Conservation (phyloP, 2,113 vertebrate species). For the Acinonyx jubatus region DNA sequence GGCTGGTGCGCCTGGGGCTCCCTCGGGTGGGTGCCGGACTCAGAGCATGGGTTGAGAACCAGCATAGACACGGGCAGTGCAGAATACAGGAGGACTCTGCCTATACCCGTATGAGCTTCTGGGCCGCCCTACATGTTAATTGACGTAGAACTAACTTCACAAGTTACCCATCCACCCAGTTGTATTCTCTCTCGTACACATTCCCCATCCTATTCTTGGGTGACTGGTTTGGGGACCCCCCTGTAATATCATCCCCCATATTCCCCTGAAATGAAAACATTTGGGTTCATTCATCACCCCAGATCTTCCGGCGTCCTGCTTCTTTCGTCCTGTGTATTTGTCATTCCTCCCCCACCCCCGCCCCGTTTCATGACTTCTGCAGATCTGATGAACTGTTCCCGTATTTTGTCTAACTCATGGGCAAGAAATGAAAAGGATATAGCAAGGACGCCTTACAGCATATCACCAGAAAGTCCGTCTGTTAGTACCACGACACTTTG, state of each 20-base stretch:
- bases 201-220: not conserved
- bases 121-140: not conserved
- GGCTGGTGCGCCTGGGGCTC: no score
- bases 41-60: no score
- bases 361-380: not conserved
- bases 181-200: not conserved
- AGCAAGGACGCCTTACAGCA: not conserved
- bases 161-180: not conserved
- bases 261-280: not conserved
- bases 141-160: not conserved
- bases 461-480: not conserved
- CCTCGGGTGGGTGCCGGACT: not conserved
- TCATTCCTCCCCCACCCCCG: not conserved
- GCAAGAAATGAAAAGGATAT: not conserved
- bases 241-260: not conserved
- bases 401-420: not conserved
- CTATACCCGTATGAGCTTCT: not conserved
- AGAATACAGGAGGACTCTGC: not conserved
- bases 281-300: not conserved
- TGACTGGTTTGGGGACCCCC: not conserved
- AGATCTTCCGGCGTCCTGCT: not conserved
- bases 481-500: no score
- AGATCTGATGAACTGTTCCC: not conserved
- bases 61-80: accelerated
- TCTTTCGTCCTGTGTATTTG: not conserved